Conservation (phyloP, 1,140 invertebrate species). For the Cotesia chilonis region DNA sequence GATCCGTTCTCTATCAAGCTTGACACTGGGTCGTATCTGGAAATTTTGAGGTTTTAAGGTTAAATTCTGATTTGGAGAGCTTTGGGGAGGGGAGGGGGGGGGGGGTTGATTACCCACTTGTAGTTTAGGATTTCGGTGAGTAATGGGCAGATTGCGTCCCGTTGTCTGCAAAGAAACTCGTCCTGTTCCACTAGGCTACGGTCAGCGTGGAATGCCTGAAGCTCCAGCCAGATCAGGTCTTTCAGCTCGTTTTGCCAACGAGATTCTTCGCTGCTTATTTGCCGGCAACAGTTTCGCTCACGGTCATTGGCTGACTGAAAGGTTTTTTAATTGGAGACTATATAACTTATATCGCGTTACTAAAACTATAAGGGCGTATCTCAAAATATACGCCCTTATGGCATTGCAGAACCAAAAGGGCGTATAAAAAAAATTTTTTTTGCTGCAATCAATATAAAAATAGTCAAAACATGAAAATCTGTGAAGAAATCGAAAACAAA, state of each 20-base stretch:
- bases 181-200: slow-evolving; percentile 79
- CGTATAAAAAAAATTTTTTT: too few species aligned
- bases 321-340: not conserved
- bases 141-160: slow-evolving; percentile 75
- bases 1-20: slow-evolving; percentile 21
- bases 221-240: slow-evolving; percentile 89
- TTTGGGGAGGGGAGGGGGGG: not conserved
- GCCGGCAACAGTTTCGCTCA: slow-evolving; percentile 54
- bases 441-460: too few species aligned
- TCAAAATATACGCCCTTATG: too few species aligned
- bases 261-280: slow-evolving; percentile 84
- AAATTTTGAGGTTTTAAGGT: slow-evolving; percentile 1
- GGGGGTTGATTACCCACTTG: slow-evolving; percentile 60
- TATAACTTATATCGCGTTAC: too few species aligned
- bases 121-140: slow-evolving; percentile 82
- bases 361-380: too few species aligned
- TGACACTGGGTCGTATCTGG: slow-evolving; percentile 49
- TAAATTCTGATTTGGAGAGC: too few species aligned
- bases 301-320: slow-evolving; percentile 44
- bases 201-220: slow-evolving; percentile 83
- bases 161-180: slow-evolving; percentile 76
- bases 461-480: too few species aligned
- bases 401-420: too few species aligned
- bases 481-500: too few species aligned
- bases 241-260: slow-evolving; percentile 88